These are phyloP conservation scores for Cephus runcator DNA, from an alignment of 2,888 invertebrate species.

Conservation along the genomic window DNA sequence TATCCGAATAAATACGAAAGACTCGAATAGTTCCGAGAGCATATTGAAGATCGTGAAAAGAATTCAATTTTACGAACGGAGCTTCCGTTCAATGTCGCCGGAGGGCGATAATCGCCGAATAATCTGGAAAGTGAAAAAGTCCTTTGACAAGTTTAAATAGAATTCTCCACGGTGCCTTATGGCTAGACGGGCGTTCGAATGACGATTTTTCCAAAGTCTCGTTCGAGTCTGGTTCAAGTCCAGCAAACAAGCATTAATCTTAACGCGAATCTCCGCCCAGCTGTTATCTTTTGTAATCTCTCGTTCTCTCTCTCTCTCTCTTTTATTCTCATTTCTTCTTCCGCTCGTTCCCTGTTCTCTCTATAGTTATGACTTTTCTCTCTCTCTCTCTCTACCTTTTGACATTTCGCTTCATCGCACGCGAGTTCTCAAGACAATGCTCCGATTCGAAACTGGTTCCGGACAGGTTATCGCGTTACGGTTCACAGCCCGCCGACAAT, in stretches of 20 bases:
- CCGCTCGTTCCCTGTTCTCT: too few species aligned
- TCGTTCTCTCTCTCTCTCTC: too few species aligned
- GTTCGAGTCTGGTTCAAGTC: background rate
- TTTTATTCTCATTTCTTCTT: background rate
- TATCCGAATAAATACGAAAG: background rate
- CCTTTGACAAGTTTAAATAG: background rate
- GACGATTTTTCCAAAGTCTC: background rate
- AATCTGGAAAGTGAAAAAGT: background rate
- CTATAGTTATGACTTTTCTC: background rate
- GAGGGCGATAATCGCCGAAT: background rate
- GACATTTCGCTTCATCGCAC: slow-evolving; percentile 6
- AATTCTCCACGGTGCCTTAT: background rate
- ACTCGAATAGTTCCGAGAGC: background rate
- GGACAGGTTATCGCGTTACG: background rate
- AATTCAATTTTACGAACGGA: background rate
- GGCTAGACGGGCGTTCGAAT: background rate
- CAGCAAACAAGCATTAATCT: background rate
- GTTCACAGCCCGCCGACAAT: background rate
- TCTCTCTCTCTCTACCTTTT: background rate
- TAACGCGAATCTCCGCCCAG: background rate
- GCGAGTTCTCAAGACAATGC: background rate
- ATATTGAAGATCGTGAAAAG: background rate
- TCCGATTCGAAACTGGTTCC: background rate
- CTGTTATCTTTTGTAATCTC: background rate
- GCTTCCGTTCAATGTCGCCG: background rate